Evolutionary conservation across 1,140 invertebrate species (phyloP).

Genomic region (Cardiocondyla obscurior): DNA sequence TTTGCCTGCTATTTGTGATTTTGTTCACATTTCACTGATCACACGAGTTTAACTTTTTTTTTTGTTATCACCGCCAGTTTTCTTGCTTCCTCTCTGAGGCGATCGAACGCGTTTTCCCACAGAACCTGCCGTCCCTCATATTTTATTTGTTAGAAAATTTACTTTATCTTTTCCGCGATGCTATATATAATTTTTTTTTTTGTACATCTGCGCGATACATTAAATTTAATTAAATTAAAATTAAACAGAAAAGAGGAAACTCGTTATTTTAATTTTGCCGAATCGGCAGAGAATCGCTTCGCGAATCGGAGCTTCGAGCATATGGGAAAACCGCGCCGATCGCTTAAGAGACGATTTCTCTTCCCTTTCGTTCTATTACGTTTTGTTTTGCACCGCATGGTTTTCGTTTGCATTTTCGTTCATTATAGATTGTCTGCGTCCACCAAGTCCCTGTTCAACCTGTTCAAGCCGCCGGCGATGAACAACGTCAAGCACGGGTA

Average conservation of each 20-base stretch:
- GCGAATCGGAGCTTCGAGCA: neutral
- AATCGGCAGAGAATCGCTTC: neutral
- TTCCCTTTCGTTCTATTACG: conserved; percentile 64
- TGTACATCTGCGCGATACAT: neutral
- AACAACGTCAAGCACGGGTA: conserved; percentile 85
- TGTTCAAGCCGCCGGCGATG: conserved; percentile 83
- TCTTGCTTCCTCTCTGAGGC: neutral
- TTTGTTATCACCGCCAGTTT: conserved; percentile 38
- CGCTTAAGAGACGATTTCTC: conserved; percentile 32
- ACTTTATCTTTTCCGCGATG: neutral
- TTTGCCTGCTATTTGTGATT: conserved; percentile 53
- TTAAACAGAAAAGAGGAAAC: neutral
- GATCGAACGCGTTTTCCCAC: conserved; percentile 13
- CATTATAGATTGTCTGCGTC: conserved; percentile 84
- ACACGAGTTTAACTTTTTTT: conserved; percentile 48
- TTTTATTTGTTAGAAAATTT: neutral
- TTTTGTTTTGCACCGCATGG: conserved; percentile 77
- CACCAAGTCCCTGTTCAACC: conserved; percentile 86
- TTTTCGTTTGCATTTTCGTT: conserved; percentile 81
- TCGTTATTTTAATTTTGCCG: neutral
- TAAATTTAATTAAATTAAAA: neutral
- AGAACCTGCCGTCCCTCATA: neutral
- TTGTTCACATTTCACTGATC: conserved; percentile 47
- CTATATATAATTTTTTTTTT: neutral
- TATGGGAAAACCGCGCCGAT: conserved; percentile 1